phyloP scores from a whole-genome alignment of 2,113 vertebrate genomes.

The Muntiacus reevesi region DNA sequence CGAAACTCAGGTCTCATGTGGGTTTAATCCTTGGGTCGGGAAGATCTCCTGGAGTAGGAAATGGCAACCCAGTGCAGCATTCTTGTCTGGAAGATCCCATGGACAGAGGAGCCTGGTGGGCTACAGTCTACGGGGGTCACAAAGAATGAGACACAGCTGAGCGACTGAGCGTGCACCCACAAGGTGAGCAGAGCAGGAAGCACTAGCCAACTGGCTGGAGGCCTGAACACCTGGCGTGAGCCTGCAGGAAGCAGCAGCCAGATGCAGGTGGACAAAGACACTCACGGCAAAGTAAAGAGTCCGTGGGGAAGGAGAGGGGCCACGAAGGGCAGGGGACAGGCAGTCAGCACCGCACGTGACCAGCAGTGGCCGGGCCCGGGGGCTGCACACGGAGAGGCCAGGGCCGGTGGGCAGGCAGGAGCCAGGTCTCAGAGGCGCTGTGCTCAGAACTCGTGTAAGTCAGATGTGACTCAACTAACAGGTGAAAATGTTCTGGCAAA shows the following conservation, averaged over 20 bases:
- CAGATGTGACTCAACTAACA: neutral
- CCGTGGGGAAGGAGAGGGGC: neutral
- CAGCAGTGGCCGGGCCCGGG: neutral
- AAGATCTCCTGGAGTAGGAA: neutral
- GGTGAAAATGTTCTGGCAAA: neutral
- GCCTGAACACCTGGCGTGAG: neutral
- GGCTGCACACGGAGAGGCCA: neutral
- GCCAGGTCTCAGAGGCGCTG: neutral
- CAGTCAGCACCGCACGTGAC: neutral
- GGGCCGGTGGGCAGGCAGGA: neutral
- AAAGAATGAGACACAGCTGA: neutral
- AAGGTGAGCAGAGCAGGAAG: neutral
- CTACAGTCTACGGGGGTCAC: neutral
- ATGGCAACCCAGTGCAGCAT: neutral
- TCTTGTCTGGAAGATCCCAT: neutral
- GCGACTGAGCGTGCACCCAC: neutral
- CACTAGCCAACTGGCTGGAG: neutral
- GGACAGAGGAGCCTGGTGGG: neutral
- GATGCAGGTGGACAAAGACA: neutral
- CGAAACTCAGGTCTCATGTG: neutral
- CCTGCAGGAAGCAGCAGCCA: neutral
- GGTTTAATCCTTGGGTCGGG: neutral
- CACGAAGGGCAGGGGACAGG: too few species aligned
- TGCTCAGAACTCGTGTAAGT: neutral
- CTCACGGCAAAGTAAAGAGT: neutral